Evolutionary conservation across 2,888 invertebrate genomes (phyloP), one percentile per base, ranked within the genome.

Genomic region (Acrobasis repandana): DNA sequence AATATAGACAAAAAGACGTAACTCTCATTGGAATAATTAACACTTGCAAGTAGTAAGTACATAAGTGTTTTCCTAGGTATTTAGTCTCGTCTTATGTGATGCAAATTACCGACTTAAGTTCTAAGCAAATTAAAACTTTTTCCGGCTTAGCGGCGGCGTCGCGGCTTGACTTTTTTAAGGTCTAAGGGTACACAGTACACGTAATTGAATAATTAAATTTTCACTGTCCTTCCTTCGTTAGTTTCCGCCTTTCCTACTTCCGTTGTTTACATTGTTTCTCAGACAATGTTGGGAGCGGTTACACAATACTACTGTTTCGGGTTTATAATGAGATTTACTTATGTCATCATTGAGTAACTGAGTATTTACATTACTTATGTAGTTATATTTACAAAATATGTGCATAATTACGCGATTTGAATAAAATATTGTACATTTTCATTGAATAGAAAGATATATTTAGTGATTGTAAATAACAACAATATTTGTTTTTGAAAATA

Each of bases 171-270:
- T 38, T 38, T 52, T 36, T 36, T 36, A 36, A 10, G 36, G 15
- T 52, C 28, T 28, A 11, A 16, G 16, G 56, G 16, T 18, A 9
- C 20, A 52, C n/a, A 2, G 36, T 36, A 52, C 20, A 15, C 20
- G 38, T 57, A 36, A 47, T 47, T 33, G 51, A 47, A 48, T 48
- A 60, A 60, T 52, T 51, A 16, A 33, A 47, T 57, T 33, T 57
- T 57, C 47, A 28, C 47, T 57, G 56, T 59, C 59, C 58, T 58
- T 34, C 58, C 49, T 49, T 14, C 14, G 18, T 51, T 34, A 48
- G 49, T 49, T 58, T 58, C 58, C 58, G 34, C 38, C 49, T 58
- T 58, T 58, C 58, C 49, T 58, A 38, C 36, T 49, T 58, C 48
- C 49, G 49, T 38, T 58, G 58, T 58, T 58, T 58, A 50, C 56